A percentile compares a stretch with the other conserved stretches of the same genome.
Conservation (phyloP, 2,888 invertebrate species). For the Xestia xanthographa region DNA sequence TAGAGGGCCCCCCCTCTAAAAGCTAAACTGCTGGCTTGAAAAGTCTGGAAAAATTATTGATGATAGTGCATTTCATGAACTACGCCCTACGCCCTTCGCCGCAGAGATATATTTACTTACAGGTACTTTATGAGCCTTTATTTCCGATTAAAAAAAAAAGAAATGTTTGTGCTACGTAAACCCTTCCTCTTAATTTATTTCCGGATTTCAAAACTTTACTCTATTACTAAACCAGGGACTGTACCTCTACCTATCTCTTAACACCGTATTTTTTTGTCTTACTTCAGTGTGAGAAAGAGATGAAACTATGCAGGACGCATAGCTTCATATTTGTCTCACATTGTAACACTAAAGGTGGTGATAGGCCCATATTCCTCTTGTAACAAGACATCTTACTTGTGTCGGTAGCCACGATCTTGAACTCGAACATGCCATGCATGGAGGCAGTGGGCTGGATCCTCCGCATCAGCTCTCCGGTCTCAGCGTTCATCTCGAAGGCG, state of each 20-base stretch:
- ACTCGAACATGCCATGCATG: conserved; percentile 92
- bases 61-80: too few species aligned
- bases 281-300: neutral
- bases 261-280: neutral
- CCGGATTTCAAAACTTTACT: neutral
- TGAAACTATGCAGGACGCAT: neutral
- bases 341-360: neutral
- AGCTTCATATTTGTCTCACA: neutral
- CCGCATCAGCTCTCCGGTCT: conserved; percentile 86
- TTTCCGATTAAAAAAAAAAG: neutral
- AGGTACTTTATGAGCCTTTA: too few species aligned
- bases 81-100: neutral
- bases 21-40: too few species aligned
- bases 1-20: too few species aligned
- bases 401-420: conserved; percentile 89
- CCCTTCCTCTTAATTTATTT: neutral
- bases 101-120: too few species aligned
- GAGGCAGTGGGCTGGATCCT: conserved; percentile 87
- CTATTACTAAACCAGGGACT: neutral
- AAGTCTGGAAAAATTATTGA: too few species aligned
- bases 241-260: neutral
- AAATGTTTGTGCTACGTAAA: conserved; percentile 1
- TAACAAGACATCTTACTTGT: conserved; percentile 74
- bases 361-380: neutral
- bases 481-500: conserved; percentile 83